A percentile compares a stretch with the other conserved stretches of the same genome.
phyloP scores from a whole-genome alignment of 2,113 vertebrate species.

The Leptosomus discolor region DNA sequence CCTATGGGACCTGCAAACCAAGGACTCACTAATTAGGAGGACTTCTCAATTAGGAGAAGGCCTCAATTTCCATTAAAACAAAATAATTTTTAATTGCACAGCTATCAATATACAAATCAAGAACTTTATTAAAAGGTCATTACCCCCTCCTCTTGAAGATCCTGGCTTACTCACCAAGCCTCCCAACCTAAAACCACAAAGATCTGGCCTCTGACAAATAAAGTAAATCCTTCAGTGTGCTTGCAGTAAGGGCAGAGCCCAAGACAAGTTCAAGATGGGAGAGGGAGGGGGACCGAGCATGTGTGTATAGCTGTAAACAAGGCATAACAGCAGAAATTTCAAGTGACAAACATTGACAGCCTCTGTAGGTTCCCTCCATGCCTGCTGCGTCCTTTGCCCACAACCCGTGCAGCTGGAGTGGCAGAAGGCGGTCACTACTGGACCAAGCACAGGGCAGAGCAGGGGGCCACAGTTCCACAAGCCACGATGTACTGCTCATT shows the following conservation, averaged over 20 bases:
- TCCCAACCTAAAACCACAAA: constrained; percentile 10
- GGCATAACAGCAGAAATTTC: neutral
- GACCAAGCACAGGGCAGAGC: neutral
- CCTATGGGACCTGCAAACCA: constrained; percentile 26
- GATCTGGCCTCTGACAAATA: neutral
- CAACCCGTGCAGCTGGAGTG: neutral
- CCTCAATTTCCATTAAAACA: constrained; percentile 2
- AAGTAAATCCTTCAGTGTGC: neutral
- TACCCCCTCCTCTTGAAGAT: constrained; percentile 22
- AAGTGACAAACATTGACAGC: neutral
- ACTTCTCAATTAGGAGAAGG: constrained; percentile 32
- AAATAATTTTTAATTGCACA: constrained; percentile 1
- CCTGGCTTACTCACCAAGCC: constrained; percentile 22
- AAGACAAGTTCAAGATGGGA: neutral
- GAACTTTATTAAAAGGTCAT: constrained; percentile 15
- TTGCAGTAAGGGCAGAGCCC: neutral
- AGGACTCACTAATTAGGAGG: neutral
- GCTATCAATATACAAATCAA: constrained; percentile 40
- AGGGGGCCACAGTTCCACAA: neutral
- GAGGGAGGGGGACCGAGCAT: neutral
- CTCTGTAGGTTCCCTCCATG: neutral
- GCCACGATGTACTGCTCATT: neutral
- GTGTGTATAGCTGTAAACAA: neutral
- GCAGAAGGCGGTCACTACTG: neutral
- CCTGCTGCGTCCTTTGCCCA: neutral